phyloP scores from a whole-genome alignment of 1,140 invertebrate species.

The Nasonia giraulti region DNA sequence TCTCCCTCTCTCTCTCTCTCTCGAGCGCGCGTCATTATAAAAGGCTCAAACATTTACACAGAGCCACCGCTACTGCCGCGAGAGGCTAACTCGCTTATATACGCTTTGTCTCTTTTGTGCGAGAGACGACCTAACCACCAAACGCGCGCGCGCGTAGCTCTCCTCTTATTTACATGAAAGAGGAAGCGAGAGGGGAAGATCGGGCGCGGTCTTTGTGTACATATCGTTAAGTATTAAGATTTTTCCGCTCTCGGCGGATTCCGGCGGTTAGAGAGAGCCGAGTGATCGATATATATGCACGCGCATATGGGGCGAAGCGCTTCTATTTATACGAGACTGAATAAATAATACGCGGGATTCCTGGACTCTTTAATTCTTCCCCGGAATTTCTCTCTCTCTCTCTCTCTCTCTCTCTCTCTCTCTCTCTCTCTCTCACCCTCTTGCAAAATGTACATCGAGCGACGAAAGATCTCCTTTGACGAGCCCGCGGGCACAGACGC shows the following conservation, averaged over 20 bases:
- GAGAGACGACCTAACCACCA: not conserved
- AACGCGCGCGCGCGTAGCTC: not conserved
- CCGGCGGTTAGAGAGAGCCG: not conserved
- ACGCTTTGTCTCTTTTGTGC: not conserved
- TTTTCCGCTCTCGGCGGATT: not conserved
- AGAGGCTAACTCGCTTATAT: conserved; percentile 53
- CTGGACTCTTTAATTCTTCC: not conserved
- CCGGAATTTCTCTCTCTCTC: too few relatives aligned
- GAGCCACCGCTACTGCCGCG: conserved; percentile 36
- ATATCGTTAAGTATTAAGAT: conserved; percentile 11
- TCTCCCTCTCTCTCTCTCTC: too few relatives aligned
- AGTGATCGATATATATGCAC: too few relatives aligned
- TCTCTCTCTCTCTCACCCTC: not conserved
- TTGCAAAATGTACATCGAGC: not conserved
- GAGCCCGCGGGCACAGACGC: not conserved
- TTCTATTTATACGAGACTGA: not conserved
- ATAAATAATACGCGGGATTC: not conserved
- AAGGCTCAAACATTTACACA: conserved; percentile 64
- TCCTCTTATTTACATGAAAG: not conserved
- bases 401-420: not conserved
- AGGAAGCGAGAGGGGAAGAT: not conserved
- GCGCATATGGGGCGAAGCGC: not conserved
- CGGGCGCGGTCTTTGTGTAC: not conserved
- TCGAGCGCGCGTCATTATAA: conserved; percentile 51
- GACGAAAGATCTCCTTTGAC: conserved; percentile 36